phyloP scores from a whole-genome alignment of 2,888 invertebrate genomes.

The Archips xylosteana region DNA sequence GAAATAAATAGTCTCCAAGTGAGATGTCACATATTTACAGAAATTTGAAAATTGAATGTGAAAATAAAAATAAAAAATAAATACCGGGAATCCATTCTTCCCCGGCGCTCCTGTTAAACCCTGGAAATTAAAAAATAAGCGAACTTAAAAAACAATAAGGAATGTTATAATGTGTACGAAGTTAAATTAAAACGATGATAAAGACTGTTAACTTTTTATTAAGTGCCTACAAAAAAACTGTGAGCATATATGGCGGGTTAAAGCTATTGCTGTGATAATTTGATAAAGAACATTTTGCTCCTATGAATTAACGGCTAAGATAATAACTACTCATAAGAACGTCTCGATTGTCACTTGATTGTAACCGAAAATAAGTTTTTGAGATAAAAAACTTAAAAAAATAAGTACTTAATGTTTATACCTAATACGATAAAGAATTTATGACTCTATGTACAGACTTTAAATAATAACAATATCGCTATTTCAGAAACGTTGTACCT shows the following conservation, averaged over 20 bases:
- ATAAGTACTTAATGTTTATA: no score
- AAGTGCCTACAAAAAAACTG: conserved; percentile 4
- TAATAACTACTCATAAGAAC: no score
- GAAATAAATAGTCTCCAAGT: neutral
- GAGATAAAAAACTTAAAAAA: no score
- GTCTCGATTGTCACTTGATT: no score
- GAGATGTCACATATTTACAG: conserved; percentile 32
- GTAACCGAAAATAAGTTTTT: no score
- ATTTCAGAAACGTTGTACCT: no score
- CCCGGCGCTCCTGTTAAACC: conserved; percentile 93
- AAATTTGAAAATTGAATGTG: conserved; percentile 45
- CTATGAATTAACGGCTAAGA: no score
- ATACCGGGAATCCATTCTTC: conserved; percentile 96
- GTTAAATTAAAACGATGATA: neutral
- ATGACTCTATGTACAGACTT: no score
- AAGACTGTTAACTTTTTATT: neutral
- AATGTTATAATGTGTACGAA: neutral
- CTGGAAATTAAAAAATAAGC: conserved; percentile 80
- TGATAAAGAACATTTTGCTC: no score
- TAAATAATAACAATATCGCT: no score
- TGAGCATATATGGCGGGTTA: neutral
- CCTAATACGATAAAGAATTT: no score
- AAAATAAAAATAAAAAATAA: conserved; percentile 77
- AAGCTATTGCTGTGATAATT: neutral
- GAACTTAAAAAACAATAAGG: conserved; percentile 54